Percentiles rank a stretch among this genome's conserved stretches.
Conservation (phyloP, 2,797 vertebrate species). For the Malurus leucopterus region DNA sequence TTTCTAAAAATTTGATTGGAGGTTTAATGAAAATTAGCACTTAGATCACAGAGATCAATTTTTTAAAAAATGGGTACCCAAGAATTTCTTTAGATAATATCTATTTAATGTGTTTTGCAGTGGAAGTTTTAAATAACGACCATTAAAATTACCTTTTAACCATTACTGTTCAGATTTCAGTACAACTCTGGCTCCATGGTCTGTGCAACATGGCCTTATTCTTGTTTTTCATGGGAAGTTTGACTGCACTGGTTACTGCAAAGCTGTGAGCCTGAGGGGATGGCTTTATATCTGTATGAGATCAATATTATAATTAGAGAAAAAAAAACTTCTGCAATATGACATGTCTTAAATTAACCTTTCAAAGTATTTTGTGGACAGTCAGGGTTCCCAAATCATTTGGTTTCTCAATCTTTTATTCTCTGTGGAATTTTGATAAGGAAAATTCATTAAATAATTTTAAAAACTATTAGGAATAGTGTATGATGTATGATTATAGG, state of each 20-base stretch:
- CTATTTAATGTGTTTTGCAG: neutral
- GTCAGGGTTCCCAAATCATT: neutral
- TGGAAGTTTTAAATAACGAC: neutral
- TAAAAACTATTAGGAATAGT: neutral
- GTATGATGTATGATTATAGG: neutral
- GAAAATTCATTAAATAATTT: neutral
- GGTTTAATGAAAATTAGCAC: neutral
- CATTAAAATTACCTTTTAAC: neutral
- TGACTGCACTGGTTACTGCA: neutral
- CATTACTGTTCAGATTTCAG: neutral
- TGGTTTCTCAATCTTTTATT: conserved; percentile 9
- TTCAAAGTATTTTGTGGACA: neutral
- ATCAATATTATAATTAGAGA: neutral
- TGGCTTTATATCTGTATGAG: neutral
- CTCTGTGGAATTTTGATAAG: conserved; percentile 14
- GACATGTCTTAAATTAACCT: conserved; percentile 2
- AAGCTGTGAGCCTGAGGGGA: neutral
- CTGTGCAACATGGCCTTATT: neutral
- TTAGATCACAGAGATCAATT: neutral
- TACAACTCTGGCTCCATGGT: neutral
- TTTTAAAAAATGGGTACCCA: neutral
- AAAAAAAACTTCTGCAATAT: neutral
- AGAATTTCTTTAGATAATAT: neutral
- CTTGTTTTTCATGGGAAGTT: neutral
- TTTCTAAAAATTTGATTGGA: neutral